phyloP scores from a whole-genome alignment of 2,113 vertebrate genomes.

The Nymphicus hollandicus region DNA sequence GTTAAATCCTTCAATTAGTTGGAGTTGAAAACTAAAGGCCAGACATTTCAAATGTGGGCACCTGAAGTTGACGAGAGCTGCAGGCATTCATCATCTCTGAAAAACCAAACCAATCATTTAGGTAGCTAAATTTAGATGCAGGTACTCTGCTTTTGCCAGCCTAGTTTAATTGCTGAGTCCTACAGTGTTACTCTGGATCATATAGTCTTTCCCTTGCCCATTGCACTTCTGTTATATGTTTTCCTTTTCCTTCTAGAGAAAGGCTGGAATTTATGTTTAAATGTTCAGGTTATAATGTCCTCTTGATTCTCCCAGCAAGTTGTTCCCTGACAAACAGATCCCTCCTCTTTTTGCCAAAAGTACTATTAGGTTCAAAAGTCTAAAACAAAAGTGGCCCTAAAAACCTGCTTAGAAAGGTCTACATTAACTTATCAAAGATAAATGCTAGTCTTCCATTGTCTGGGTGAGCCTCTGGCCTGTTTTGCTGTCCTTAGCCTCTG shows the following conservation, averaged over 20 bases:
- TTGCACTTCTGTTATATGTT: neutral
- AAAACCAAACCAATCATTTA: constrained; percentile 26
- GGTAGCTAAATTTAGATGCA: constrained; percentile 9
- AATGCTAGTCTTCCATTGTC: neutral
- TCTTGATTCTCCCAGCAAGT: neutral
- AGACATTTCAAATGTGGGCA: constrained; percentile 41
- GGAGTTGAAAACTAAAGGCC: constrained; percentile 52
- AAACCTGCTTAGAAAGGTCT: neutral
- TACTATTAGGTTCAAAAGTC: neutral
- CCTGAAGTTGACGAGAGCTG: constrained; percentile 21
- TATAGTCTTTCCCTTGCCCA: neutral
- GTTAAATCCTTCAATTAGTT: constrained; percentile 53
- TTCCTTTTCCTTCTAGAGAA: neutral
- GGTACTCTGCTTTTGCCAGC: neutral
- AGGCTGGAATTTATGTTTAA: neutral
- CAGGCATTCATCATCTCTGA: constrained; percentile 6
- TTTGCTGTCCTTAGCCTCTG: neutral
- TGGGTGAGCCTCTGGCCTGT: neutral
- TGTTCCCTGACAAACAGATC: neutral
- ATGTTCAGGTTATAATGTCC: neutral
- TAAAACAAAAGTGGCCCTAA: neutral
- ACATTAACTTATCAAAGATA: neutral
- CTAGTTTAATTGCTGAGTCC: neutral
- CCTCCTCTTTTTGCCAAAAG: neutral
- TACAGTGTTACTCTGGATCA: neutral